Evolutionary conservation across 2,888 invertebrate species (phyloP).

Genomic region (Andrena camellia): DNA sequence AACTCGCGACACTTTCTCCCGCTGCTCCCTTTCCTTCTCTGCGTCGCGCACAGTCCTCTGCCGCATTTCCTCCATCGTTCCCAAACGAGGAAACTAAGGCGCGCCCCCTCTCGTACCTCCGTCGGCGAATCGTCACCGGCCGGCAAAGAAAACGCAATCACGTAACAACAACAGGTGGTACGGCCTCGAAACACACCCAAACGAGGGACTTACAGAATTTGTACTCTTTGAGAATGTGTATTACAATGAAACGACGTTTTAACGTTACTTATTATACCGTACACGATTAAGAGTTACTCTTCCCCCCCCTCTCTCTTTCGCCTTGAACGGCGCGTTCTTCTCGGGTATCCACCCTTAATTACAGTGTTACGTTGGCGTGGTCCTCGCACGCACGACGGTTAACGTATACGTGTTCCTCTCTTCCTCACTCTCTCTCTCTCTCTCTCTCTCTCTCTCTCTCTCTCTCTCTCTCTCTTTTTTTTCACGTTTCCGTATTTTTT

Average conservation of each 20-base stretch:
- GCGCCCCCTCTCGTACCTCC: background rate
- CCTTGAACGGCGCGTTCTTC: background rate
- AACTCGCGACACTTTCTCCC: background rate
- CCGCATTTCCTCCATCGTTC: background rate
- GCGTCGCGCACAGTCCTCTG: background rate
- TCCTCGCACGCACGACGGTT: slow-evolving; percentile 40
- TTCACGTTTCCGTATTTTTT: slow-evolving; percentile 3
- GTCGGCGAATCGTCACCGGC: slow-evolving; percentile 26
- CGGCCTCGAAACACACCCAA: slow-evolving; percentile 60
- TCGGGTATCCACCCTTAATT: slow-evolving; percentile 67
- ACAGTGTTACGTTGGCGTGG: slow-evolving; percentile 65
- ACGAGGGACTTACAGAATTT: slow-evolving; percentile 89
- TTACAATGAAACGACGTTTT: slow-evolving; percentile 63
- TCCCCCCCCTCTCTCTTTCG: background rate
- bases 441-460: background rate
- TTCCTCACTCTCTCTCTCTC: background rate
- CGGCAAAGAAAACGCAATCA: slow-evolving; percentile 53
- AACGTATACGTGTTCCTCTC: slow-evolving; percentile 50
- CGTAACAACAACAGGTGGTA: slow-evolving; percentile 66
- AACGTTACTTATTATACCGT: slow-evolving; percentile 61
- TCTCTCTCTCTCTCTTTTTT: slow-evolving; percentile 1
- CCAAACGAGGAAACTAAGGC: slow-evolving; percentile 9
- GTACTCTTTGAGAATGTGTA: slow-evolving; percentile 88
- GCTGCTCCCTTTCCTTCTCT: background rate
- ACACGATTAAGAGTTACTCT: slow-evolving; percentile 63